Evolutionary conservation across 2,797 vertebrate species (phyloP).

Genomic region (Synanceia verrucosa): DNA sequence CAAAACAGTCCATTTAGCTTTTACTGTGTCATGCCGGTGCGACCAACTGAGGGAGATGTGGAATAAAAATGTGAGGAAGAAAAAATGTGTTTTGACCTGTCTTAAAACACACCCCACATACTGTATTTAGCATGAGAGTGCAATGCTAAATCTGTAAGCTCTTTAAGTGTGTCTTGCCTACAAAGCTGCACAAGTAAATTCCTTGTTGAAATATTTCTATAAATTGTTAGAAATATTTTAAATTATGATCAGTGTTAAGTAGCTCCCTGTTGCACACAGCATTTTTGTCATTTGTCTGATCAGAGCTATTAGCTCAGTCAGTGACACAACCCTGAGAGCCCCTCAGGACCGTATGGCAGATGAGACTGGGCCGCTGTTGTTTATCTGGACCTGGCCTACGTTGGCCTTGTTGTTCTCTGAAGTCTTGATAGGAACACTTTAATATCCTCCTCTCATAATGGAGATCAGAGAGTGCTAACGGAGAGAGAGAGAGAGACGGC

Average conservation of each 20-base stretch:
- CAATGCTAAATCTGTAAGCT: too few relatives aligned
- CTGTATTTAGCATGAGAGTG: too few relatives aligned
- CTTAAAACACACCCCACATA: too few relatives aligned
- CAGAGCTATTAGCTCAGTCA: slow-evolving; percentile 22
- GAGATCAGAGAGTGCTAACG: slow-evolving; percentile 40
- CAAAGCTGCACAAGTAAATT: not conserved
- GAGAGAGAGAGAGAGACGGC: slow-evolving; percentile 8
- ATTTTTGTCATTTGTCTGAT: not conserved
- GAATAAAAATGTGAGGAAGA: too few relatives aligned
- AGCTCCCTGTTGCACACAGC: not conserved
- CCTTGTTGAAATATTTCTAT: not conserved
- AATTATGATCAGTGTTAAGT: not conserved
- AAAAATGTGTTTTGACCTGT: too few relatives aligned
- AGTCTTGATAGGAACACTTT: slow-evolving; percentile 53
- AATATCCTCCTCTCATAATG: slow-evolving; percentile 50
- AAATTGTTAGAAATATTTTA: too few relatives aligned
- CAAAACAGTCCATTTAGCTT: too few relatives aligned
- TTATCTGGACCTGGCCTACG: slow-evolving; percentile 28
- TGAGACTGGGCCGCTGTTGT: slow-evolving; percentile 6
- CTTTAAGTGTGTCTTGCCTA: too few relatives aligned
- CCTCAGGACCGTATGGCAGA: slow-evolving; percentile 44
- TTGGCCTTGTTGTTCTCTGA: slow-evolving; percentile 37
- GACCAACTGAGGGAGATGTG: too few relatives aligned
- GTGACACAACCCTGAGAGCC: slow-evolving; percentile 24
- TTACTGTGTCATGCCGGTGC: too few relatives aligned